Base-by-base conservation (phyloP, 37 sponge, comb jelly and placozoan genomes). In the Ephydatia muelleri region DNA sequence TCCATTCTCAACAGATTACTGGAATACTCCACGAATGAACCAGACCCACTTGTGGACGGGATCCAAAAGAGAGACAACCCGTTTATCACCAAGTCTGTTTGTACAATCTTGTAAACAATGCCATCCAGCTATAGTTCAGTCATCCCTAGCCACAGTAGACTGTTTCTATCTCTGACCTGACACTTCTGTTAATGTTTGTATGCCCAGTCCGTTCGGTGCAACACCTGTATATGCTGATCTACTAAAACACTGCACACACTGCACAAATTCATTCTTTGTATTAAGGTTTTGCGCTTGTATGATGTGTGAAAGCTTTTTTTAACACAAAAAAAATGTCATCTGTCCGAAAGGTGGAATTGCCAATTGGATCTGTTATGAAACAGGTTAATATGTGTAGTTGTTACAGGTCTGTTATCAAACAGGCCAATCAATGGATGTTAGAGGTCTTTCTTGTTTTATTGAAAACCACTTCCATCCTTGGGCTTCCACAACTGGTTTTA, bases 21-120 rank as follows among this genome's bases (percentile, higher is more conserved):
- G 57, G 79, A 93, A 36, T 90, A 84, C 49, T 49, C 64, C 19
- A 26, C 68, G 23, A 21, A 21, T 25, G 72, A 83, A 33, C 88
- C 82, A 48, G 94, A 93, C 76, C 94, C 94, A 27, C 85, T 93
- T 6, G 39, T 89, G 19, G 68, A 76, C 23, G 91, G 91, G 9
- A 79, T 93, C 9, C 91, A 85, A 4, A 93, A 84, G 33, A 83
- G 85, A 40, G 94, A 93, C 68, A 93, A 93, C 85, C 94, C 94
- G 14, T 93, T 90, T 71, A 73, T 91, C 33, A 78, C 39, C 8
- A 87, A 90, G 49, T 82, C 73, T 0, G 29, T 33, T 21, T 83
- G 90, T 65, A 85, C 74, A 5, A 86, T 91, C 29, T 75, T 91
- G 65, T 91, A 48, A 81, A 25, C 25, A 80, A 25, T 22, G 80